Base-by-base conservation (phyloP, 1,140 invertebrate genomes). In the Calephelis virginiensis region DNA sequence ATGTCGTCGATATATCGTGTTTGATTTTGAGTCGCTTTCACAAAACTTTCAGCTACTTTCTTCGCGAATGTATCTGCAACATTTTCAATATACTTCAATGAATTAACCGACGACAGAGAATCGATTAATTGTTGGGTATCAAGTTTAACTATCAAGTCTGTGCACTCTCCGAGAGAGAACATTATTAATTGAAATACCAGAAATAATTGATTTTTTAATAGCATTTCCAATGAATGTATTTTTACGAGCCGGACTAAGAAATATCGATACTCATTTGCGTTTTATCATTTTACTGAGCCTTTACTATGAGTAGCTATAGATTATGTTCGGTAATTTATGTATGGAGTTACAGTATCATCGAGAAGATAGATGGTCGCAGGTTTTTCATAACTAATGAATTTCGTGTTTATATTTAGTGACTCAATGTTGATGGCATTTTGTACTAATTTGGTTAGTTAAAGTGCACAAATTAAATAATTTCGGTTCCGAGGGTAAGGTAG, bases 51-150 rank as follows among this genome's bases (percentile, higher is more conserved):
- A 12, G 76, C 77, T 0, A 72, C 72, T 49, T 78, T 80, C 10
- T 63, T 28, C 4, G 81, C 76, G 47, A 83, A 76, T 13, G 75
- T 61, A 60, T 78, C 68, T 8, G 81, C 76, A 37, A 81, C 48
- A 13, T 67, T 61, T 61, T 74, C 70, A 10, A 81, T 60, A 69
- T 80, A 83, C 28, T 72, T 70, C 8, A 77, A 69, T 6, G 66
- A 62, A 6, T 68, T 59, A 8, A 78, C 62, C 9, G 74, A 68
- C 12, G 68, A 69, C 45, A 83, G 73, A 8, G 71, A 70, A 28
- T 72, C 65, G 14, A 73, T 71, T 68, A 83, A 63, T 66, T 76
- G 72, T 17, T 72, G 68, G 3, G 79, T 69, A 60, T 73, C 68
- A 2, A 83, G 40, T 73, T 71, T 76, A 50, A 81, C 56, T 53